Conservation (phyloP, 2,888 invertebrate species). For the Acrobasis repandana region DNA sequence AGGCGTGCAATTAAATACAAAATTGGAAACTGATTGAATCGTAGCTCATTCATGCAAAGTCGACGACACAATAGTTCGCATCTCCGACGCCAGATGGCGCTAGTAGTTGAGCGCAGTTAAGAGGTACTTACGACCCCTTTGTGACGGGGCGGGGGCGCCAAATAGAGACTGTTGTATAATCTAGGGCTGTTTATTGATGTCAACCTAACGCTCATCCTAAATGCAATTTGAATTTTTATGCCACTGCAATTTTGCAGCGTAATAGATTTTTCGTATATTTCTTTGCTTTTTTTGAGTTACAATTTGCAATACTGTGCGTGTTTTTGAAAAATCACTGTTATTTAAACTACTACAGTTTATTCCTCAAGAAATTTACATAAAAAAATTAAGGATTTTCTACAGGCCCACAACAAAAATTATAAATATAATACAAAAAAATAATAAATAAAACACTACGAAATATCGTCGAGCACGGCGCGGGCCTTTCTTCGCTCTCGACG, state of each 20-base stretch:
- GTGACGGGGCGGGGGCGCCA: constrained; percentile 5
- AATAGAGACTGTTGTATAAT: constrained; percentile 1
- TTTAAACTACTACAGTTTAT: too few relatives aligned
- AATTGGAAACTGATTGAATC: constrained; percentile 11
- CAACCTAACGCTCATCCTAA: neutral
- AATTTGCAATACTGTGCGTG: too few relatives aligned
- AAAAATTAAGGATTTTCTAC: too few relatives aligned
- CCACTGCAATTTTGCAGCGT: neutral
- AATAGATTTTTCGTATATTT: neutral
- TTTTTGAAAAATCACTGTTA: too few relatives aligned
- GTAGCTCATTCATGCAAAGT: neutral
- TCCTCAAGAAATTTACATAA: too few relatives aligned
- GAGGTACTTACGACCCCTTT: constrained; percentile 6
- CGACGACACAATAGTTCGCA: constrained; percentile 1
- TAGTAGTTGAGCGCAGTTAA: constrained; percentile 5
- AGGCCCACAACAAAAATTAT: too few relatives aligned
- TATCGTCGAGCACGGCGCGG: too few relatives aligned
- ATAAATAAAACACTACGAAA: too few relatives aligned
- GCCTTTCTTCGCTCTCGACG: too few relatives aligned
- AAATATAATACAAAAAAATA: too few relatives aligned
- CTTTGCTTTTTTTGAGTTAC: neutral
- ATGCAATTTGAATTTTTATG: neutral
- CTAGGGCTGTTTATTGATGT: neutral
- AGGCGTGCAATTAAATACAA: too few relatives aligned
- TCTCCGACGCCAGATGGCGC: constrained; percentile 13